A percentile compares a stretch with the other conserved stretches of the same genome.
Evolutionary conservation across 2,797 vertebrate genomes (phyloP).

Genomic region (Salarias fasciatus): DNA sequence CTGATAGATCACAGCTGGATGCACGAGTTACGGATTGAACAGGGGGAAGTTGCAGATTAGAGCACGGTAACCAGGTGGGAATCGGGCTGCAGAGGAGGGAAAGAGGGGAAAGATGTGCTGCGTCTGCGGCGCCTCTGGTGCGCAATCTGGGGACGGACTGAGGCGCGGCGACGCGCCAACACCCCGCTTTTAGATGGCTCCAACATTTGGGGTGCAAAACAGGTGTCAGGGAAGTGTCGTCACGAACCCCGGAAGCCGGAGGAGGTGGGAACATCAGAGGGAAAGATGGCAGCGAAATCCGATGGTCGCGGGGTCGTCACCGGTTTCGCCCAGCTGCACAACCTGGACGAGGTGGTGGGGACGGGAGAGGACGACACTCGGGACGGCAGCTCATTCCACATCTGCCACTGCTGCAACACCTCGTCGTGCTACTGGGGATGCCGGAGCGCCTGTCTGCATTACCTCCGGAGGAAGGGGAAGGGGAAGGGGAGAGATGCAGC

Average conservation of each 20-base stretch:
- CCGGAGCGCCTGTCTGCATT: slow-evolving; percentile 94
- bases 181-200: slow-evolving; percentile 82
- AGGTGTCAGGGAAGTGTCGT: slow-evolving; percentile 91
- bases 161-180: slow-evolving; percentile 63
- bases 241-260: slow-evolving; percentile 84
- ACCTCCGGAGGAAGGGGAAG: slow-evolving; percentile 88
- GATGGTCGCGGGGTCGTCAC: slow-evolving; percentile 90
- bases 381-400: slow-evolving; percentile 95
- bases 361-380: slow-evolving; percentile 82
- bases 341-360: slow-evolving; percentile 93
- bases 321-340: slow-evolving; percentile 98
- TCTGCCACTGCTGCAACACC: slow-evolving; percentile 99
- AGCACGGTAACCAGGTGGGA: slow-evolving; percentile 29
- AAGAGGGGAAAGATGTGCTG: slow-evolving; percentile 60
- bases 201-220: slow-evolving; percentile 84
- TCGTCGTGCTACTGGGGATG: slow-evolving; percentile 99
- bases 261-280: slow-evolving; percentile 86
- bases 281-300: slow-evolving; percentile 95
- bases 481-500: slow-evolving; percentile 79
- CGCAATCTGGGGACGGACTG: slow-evolving; percentile 60
- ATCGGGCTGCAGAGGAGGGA: slow-evolving; percentile 43
- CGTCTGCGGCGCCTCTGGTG: slow-evolving; percentile 61
- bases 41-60: slow-evolving; percentile 35
- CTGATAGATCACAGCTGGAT: slow-evolving; percentile 34
- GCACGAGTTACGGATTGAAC: slow-evolving; percentile 18